These are phyloP conservation scores for Zootermopsis nevadensis DNA, from an alignment of 2,888 invertebrate genomes.

Conservation along the genomic window DNA sequence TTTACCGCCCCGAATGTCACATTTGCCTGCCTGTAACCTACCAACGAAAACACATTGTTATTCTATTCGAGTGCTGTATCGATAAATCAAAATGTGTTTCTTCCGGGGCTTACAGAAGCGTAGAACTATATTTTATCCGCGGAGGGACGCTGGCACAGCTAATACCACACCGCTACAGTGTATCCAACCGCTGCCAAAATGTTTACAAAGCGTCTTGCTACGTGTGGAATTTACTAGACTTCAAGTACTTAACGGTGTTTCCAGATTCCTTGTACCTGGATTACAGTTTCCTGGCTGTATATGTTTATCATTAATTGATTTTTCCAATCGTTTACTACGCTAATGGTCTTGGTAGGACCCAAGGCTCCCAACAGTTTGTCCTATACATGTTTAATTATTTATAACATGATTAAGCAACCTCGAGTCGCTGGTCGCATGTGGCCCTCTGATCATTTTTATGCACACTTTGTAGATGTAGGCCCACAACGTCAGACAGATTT, in stretches of 20 bases:
- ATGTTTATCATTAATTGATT: too few relatives aligned
- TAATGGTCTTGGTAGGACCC: too few relatives aligned
- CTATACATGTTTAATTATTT: too few relatives aligned
- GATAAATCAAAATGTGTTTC: constrained; percentile 1
- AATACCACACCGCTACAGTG: neutral
- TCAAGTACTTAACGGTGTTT: neutral
- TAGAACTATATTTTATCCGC: neutral
- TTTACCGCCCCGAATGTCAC: constrained; percentile 18
- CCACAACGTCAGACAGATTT: too few relatives aligned
- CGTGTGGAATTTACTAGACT: neutral
- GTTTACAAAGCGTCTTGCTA: neutral
- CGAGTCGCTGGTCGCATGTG: too few relatives aligned
- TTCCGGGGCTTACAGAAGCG: neutral
- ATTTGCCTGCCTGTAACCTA: constrained; percentile 5
- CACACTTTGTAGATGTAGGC: too few relatives aligned
- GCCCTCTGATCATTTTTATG: too few relatives aligned
- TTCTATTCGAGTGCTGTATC: constrained; percentile 21
- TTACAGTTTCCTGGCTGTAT: too few relatives aligned
- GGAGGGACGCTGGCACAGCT: neutral
- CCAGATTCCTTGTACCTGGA: too few relatives aligned
- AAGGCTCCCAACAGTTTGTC: too few relatives aligned
- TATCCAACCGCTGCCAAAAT: neutral
- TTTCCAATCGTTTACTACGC: too few relatives aligned
- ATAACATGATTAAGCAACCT: too few relatives aligned
- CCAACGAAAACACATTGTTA: constrained; percentile 21